Evolutionary conservation across 2,113 vertebrate genomes (phyloP).

Genomic region (Zapornia atra): DNA sequence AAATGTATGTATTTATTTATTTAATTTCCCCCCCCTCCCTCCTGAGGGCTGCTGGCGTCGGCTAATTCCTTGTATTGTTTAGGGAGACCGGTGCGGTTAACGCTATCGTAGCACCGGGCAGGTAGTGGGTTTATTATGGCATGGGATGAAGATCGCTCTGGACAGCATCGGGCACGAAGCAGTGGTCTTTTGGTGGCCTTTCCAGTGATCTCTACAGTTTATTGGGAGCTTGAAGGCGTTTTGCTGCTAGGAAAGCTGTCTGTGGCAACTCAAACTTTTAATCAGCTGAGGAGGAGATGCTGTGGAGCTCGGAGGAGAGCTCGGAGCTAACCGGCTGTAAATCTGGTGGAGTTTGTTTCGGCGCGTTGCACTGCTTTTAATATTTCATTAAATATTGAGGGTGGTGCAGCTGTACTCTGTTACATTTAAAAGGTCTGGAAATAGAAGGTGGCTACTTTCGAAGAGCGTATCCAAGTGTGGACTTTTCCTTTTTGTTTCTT

Average conservation of each 20-base stretch:
- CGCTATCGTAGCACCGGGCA: conserved; percentile 15
- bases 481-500: not conserved
- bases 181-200: not conserved
- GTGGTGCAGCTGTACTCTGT: not conserved
- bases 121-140: conserved; percentile 8
- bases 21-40: not conserved
- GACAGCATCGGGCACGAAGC: not conserved
- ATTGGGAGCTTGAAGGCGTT: not conserved
- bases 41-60: conserved; percentile 36
- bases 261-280: conserved; percentile 70
- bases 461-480: accelerated
- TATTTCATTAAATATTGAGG: conserved; percentile 37
- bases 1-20: not conserved
- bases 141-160: conserved; percentile 6
- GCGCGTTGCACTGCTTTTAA: not conserved
- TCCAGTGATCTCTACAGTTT: not conserved
- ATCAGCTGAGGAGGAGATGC: conserved; percentile 37
- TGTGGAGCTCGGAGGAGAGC: not conserved
- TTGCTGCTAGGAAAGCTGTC: not conserved
- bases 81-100: not conserved
- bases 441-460: not conserved
- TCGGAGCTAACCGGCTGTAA: not conserved
- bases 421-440: not conserved
- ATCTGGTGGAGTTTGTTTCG: conserved; percentile 53
- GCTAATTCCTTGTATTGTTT: conserved; percentile 73